Conservation (phyloP, 2,113 vertebrate species). For the Anseranas semipalmata region DNA sequence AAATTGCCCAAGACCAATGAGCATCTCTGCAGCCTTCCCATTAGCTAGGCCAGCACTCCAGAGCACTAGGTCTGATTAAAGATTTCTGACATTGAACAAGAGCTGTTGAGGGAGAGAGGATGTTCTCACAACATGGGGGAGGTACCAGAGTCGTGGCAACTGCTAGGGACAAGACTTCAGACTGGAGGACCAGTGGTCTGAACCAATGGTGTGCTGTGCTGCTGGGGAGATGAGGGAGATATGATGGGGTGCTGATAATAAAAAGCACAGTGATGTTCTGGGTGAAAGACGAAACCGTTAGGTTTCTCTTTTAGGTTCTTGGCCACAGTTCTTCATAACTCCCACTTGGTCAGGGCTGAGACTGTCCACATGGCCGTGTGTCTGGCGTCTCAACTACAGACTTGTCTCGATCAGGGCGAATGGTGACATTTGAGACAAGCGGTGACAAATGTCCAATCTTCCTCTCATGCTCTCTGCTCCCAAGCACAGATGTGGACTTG, state of each 20-base stretch:
- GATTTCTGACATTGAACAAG: background rate
- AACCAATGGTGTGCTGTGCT: background rate
- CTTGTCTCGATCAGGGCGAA: background rate
- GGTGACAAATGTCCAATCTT: accelerated
- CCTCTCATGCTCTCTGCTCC: background rate
- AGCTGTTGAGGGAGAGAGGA: background rate
- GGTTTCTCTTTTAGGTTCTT: background rate
- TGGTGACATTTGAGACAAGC: background rate
- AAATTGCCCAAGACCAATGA: background rate
- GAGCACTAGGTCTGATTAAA: background rate
- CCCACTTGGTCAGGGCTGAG: background rate
- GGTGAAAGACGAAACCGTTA: background rate
- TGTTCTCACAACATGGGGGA: background rate
- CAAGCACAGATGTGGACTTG: background rate
- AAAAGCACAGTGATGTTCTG: background rate
- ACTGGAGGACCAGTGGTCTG: background rate
- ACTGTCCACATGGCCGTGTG: background rate
- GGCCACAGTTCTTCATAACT: background rate
- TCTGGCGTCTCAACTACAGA: background rate
- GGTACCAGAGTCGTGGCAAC: background rate
- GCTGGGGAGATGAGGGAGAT: background rate
- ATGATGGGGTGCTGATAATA: background rate
- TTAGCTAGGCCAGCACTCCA: background rate
- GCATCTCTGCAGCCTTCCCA: background rate
- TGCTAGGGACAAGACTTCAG: background rate